Base-by-base conservation (phyloP, 2,113 vertebrate genomes). In the Dryoscopus gambensis region DNA sequence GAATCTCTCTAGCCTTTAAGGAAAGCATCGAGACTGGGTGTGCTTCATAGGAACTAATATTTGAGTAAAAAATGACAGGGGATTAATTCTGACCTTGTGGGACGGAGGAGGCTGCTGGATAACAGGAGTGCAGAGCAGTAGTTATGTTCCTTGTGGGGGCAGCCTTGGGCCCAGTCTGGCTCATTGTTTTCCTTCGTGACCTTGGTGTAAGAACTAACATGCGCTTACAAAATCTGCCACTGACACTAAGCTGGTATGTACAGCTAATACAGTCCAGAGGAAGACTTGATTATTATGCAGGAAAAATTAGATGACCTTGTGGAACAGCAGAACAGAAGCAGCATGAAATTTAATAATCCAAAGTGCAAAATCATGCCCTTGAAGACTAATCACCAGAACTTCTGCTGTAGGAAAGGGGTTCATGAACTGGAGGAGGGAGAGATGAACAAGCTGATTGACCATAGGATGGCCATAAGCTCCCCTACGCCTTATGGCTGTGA, bases 261-360 rank as follows among this genome's bases (percentile, higher is more conserved):
- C 77, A 71, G 84, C 62, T 91, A 92, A 74, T 56, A 82, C 39
- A 84, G 86, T 78, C 86, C 77, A 67, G 77, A 82, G 89, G 64
- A 92, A 91, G 80, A 68, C 80, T 67, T 95, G 89, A 96, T 96
- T 97, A 95, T 92, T 92, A 93, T 95, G 95, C 93, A 97, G 73
- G 64, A 93, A 92, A 96, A 96, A 95, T 89, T 90, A 95, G 89
- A 95, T 92, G 95, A 96, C 95, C 96, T 96, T 95, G 96, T 93
- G 80, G 73, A 96, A 96, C 84, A 91, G 93, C 76, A 89, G 84
- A 97, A 91, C 60, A 90, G 89, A 89, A 95, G 68, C 80, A 92
- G 91, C 93, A 82, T 95, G 96, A 95, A 97, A 97, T 97, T 94
- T 97, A 96, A 97, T 96, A 96, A 97, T 75, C 91, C 60, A 87